Base-by-base conservation (phyloP, 1,140 invertebrate genomes). In the Mamestra configurata region DNA sequence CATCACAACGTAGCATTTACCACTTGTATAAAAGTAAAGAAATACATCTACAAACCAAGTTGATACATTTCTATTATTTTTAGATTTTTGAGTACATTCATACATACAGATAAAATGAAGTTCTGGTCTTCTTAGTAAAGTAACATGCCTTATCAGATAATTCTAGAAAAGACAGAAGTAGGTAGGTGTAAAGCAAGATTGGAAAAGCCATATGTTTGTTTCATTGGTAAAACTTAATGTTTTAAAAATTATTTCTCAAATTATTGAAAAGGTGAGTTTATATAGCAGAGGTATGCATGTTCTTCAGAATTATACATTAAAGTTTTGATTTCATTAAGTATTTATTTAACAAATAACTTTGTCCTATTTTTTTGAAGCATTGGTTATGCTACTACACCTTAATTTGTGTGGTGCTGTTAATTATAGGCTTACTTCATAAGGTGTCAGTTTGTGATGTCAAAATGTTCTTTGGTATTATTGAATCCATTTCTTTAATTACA, bases 1-100 rank as follows among this genome's bases (percentile, higher is more conserved):
- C 92, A 93, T 92, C 92, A 90, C 87, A 92, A 79, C 77, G 81
- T 82, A 82, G 77, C 81, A 79, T 82, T 81, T 77, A 79, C 35
- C 81, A 68, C 55, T 73, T 71, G 18, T 77, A 46, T 49, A 24
- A 27, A 75, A 40, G 18, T 68, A 55, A 31, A 27, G 13, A 53
- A 61, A 15, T 66, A 61, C 43, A 51, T 57, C 31, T 18, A 24
- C 15, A 40, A 61, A 73, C 10, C 11, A 55, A 31, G 24, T 49
- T 40, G 31, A 75, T 27, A 53, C 40, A 51, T 53, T 51, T 53
- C 6, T 51, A 53, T 27, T 51, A 70, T 51, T 49, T 66, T 70
- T 22, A 66, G 20, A 43, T 40, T 20, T 66, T 43, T 46, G 64
- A 68, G 40, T 46, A 68, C 31, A 59, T 27, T 59, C 24, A 27